These are phyloP conservation scores for Tragopan temminckii DNA, from an alignment of 2,797 vertebrate genomes.

Conservation along the genomic window DNA sequence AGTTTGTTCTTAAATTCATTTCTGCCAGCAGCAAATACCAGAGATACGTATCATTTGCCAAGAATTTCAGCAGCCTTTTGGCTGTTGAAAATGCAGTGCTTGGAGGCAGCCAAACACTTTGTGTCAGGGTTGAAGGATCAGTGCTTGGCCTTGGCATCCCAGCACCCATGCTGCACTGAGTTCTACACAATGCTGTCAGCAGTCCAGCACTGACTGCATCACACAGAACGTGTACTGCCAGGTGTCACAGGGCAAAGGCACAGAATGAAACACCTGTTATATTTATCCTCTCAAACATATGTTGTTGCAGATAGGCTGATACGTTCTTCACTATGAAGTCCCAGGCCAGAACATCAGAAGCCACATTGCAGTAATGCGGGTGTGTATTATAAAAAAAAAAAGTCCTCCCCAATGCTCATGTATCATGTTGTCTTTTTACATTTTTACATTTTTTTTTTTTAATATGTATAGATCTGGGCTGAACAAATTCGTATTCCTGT, in stretches of 20 bases:
- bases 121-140: neutral
- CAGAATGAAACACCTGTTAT: neutral
- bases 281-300: fast-evolving
- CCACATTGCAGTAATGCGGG: neutral
- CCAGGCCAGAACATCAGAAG: neutral
- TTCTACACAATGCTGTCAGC: neutral
- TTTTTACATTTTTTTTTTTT: neutral
- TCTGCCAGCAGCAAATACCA: constrained; percentile 5
- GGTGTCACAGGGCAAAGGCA: neutral
- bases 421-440: neutral
- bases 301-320: neutral
- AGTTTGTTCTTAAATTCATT: constrained; percentile 1
- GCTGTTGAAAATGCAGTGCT: neutral
- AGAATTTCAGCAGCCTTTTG: neutral
- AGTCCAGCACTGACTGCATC: neutral
- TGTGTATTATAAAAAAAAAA: neutral
- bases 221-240: neutral
- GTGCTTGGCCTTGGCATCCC: neutral
- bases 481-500: neutral
- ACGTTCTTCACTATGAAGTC: neutral
- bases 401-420: fast-evolving
- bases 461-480: neutral
- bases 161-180: neutral
- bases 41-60: neutral
- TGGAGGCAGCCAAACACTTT: neutral